Evolutionary conservation across 2,888 invertebrate species (phyloP), one percentile per base, ranked within the genome.

Genomic region (Patella caerulea): DNA sequence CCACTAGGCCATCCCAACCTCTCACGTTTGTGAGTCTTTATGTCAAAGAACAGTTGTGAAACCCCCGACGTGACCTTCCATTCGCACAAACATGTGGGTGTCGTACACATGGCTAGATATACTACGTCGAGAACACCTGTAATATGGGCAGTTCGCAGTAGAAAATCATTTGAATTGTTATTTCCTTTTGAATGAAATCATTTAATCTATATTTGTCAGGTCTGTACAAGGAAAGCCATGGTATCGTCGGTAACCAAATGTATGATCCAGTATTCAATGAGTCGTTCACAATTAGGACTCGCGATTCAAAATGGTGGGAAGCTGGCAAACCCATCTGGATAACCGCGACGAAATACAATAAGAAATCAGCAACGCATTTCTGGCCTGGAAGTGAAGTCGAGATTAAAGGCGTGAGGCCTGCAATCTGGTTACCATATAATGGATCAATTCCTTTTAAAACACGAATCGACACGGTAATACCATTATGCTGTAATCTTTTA

Each of bases 201-300:
- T 45, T 9, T 45, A 45, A 45, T 45, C 45, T 45, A 5, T 5
- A 45, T 76, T 69, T 75, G 78, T n/a, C 95, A 53, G 95, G 95
- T 12, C 90, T 95, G 73, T 94, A 94, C 86, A 92, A 94, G 0
- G 95, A 95, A 89, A 92, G 90, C 4, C 95, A 95, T 90, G 95
- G 95, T 0, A 94, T 95, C 53, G 88, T 95, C 2, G 94, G 93
- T 53, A 95, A 94, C 87, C 86, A 88, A 71, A 93, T 94, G 86
- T 94, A 93, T 85, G 94, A 95, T 87, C 91, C 92, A 0, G 84
- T 90, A n/a, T 88, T 86, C 59, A 86, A 91, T 74, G 82, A 80
- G 56, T 79, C 76, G 0, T 89, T 89, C 78, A 65, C 29, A 15
- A 78, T 83, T 76, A n/a, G 69, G 11, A 85, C 80, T 34, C 82